Conservation (phyloP, 2,888 invertebrate genomes). For the Hecatera dysodea region DNA sequence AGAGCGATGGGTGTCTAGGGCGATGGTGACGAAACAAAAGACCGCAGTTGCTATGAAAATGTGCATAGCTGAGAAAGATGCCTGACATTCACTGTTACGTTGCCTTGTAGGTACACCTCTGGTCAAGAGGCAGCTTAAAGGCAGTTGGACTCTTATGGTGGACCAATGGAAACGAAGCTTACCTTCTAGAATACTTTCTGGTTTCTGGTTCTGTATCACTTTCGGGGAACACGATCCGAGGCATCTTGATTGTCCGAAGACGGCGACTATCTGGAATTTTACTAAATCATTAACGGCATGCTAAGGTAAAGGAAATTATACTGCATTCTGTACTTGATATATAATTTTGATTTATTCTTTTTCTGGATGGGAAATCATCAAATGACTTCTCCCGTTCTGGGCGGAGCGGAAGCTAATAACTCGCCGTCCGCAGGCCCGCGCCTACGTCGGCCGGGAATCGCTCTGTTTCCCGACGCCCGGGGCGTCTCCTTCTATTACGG, state of each 20-base stretch:
- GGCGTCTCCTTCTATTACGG: too few species aligned
- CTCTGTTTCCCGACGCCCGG: too few species aligned
- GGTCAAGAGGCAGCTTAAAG: not conserved
- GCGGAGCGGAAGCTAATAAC: too few species aligned
- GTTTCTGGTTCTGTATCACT: constrained; percentile 88
- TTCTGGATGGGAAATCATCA: too few species aligned
- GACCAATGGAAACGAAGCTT: constrained; percentile 12
- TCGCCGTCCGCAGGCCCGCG: too few species aligned
- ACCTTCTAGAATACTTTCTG: constrained; percentile 88
- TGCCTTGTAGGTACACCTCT: too few species aligned
- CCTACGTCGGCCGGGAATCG: too few species aligned
- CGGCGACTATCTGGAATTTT: constrained; percentile 82
- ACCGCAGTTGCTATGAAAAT: not conserved
- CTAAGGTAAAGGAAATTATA: too few species aligned
- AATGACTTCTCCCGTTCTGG: too few species aligned
- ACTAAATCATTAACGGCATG: not conserved
- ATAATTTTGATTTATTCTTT: too few species aligned
- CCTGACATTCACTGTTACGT: not conserved
- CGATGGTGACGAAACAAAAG: not conserved
- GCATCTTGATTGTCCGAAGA: constrained; percentile 87
- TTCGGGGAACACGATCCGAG: constrained; percentile 88
- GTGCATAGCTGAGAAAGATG: not conserved
- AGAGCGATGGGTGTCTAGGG: not conserved
- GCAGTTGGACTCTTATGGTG: not conserved
- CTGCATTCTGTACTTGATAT: too few species aligned